Evolutionary conservation across 2,797 vertebrate genomes (phyloP).

Genomic region (Rhadinocentrus ornatus): DNA sequence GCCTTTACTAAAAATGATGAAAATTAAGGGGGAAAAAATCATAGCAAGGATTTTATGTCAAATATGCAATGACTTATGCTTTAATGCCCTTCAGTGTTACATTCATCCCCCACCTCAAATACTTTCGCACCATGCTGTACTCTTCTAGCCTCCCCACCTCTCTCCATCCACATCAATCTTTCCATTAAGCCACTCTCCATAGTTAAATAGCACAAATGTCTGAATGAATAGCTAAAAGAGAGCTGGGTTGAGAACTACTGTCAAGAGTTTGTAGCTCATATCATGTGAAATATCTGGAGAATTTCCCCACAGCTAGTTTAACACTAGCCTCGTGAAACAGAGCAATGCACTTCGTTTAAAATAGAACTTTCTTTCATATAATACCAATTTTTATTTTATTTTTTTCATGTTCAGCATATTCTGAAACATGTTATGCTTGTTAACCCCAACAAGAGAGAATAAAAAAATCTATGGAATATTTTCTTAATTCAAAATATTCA

Average conservation of each 20-base stretch:
- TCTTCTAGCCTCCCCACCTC: constrained; percentile 2
- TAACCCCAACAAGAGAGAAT: constrained; percentile 2
- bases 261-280: constrained; percentile 28
- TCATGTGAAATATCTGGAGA: constrained; percentile 35
- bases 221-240: constrained; percentile 33
- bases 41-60: neutral
- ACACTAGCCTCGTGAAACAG: neutral
- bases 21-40: too few relatives aligned
- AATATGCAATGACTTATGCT: neutral
- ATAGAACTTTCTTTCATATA: neutral
- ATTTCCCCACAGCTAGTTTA: constrained; percentile 14
- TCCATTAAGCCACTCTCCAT: neutral
- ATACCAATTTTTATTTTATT: neutral
- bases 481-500: neutral
- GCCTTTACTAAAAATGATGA: too few relatives aligned
- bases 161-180: constrained; percentile 23
- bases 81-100: neutral
- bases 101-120: neutral
- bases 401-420: constrained; percentile 3
- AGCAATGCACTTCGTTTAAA: constrained; percentile 5
- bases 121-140: neutral
- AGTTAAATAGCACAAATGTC: constrained; percentile 43
- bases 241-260: constrained; percentile 19
- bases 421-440: constrained; percentile 18
- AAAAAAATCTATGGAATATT: too few relatives aligned